Conservation (phyloP, 2,797 vertebrate genomes). For the Picus viridis region DNA sequence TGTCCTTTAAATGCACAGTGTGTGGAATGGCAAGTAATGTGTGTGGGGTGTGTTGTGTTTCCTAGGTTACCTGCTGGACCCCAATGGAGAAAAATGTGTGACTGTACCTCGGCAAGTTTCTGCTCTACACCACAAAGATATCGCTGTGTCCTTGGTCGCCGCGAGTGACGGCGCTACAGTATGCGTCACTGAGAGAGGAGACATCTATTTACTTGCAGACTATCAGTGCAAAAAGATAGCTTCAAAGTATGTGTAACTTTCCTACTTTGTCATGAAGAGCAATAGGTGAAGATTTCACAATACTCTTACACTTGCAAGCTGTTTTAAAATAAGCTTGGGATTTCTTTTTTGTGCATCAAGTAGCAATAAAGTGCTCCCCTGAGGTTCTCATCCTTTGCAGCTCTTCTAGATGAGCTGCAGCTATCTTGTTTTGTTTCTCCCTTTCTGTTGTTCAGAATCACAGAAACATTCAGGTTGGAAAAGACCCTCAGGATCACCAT, state of each 20-base stretch:
- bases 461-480: too few species aligned
- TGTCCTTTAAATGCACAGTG: neutral
- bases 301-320: neutral
- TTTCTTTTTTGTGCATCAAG: neutral
- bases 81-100: slow-evolving; percentile 93
- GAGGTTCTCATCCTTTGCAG: neutral
- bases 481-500: too few species aligned
- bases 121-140: slow-evolving; percentile 92
- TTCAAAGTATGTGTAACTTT: slow-evolving; percentile 85
- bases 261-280: neutral
- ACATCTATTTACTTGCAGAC: slow-evolving; percentile 92
- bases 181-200: slow-evolving; percentile 92
- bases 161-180: slow-evolving; percentile 94
- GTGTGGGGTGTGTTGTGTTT: slow-evolving; percentile 6
- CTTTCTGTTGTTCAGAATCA: neutral
- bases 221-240: slow-evolving; percentile 98
- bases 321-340: neutral
- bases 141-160: slow-evolving; percentile 87
- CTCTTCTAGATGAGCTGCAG: neutral
- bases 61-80: slow-evolving; percentile 92
- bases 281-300: neutral
- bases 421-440: neutral
- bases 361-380: neutral
- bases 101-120: slow-evolving; percentile 92
- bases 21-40: neutral